phyloP scores from a whole-genome alignment of 2,113 vertebrate species.

The Thomomys bottae region DNA sequence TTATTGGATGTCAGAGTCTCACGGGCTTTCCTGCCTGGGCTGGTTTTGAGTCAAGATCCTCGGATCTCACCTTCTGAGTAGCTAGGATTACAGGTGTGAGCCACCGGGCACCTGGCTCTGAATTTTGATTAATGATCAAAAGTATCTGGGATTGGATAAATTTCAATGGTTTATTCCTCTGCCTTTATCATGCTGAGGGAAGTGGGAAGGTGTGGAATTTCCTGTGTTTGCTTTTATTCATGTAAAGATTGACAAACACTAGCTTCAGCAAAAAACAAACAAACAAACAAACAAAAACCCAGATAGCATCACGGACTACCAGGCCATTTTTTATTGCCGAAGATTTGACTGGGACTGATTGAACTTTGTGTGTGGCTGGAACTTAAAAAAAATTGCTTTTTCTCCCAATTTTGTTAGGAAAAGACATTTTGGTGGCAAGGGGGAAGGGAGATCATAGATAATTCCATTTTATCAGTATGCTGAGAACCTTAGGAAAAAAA shows the following conservation, averaged over 20 bases:
- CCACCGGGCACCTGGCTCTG: background rate
- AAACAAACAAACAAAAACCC: too few species aligned
- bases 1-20: too few species aligned
- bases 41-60: too few species aligned
- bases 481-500: conserved; percentile 76
- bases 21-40: too few species aligned
- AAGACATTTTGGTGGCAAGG: conserved; percentile 53
- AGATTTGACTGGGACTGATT: conserved; percentile 11
- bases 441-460: conserved; percentile 80
- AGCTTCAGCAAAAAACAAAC: conserved; percentile 41
- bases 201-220: background rate
- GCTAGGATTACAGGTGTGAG: too few species aligned
- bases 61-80: too few species aligned
- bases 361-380: background rate
- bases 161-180: conserved; percentile 7
- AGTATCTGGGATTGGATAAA: background rate
- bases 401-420: conserved; percentile 48
- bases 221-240: background rate
- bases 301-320: background rate
- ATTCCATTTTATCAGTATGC: conserved; percentile 77
- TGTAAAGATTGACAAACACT: background rate
- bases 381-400: background rate
- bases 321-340: background rate
- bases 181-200: background rate
- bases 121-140: conserved; percentile 35